Conservation (phyloP, 1,140 invertebrate genomes). For the Platyura marginata region DNA sequence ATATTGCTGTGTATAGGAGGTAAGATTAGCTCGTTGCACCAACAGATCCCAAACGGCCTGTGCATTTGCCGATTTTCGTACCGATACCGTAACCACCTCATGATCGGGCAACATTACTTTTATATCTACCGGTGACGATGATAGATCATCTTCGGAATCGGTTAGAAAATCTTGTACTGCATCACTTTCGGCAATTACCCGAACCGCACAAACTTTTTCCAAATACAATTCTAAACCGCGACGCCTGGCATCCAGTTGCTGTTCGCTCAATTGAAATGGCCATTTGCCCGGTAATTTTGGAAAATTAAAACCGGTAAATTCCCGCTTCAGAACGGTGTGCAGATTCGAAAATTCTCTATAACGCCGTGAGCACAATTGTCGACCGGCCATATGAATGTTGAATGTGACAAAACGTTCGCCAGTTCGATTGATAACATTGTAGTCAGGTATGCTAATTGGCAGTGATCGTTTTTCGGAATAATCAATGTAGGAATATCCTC, state of each 20-base stretch:
- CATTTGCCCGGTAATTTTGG: conserved; percentile 97
- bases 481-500: conserved; percentile 81
- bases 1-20: conserved; percentile 63
- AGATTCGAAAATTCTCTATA: conserved; percentile 91
- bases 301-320: conserved; percentile 94
- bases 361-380: conserved; percentile 87
- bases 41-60: conserved; percentile 81
- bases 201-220: conserved; percentile 94
- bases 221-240: conserved; percentile 93
- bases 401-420: conserved; percentile 91
- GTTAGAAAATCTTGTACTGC: conserved; percentile 95
- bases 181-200: conserved; percentile 94
- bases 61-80: conserved; percentile 79
- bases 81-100: conserved; percentile 76
- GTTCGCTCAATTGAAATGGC: conserved; percentile 91
- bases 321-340: conserved; percentile 79
- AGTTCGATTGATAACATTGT: conserved; percentile 54
- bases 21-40: conserved; percentile 69
- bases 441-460: conserved; percentile 95
- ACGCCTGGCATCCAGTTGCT: conserved; percentile 85
- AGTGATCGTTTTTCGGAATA: conserved; percentile 96
- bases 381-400: conserved; percentile 97
- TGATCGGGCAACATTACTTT: conserved; percentile 72
- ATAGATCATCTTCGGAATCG: conserved; percentile 73
- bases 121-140: conserved; percentile 76